Evolutionary conservation across 2,113 vertebrate genomes (phyloP).

Genomic region (Bolborhynchus lineola): DNA sequence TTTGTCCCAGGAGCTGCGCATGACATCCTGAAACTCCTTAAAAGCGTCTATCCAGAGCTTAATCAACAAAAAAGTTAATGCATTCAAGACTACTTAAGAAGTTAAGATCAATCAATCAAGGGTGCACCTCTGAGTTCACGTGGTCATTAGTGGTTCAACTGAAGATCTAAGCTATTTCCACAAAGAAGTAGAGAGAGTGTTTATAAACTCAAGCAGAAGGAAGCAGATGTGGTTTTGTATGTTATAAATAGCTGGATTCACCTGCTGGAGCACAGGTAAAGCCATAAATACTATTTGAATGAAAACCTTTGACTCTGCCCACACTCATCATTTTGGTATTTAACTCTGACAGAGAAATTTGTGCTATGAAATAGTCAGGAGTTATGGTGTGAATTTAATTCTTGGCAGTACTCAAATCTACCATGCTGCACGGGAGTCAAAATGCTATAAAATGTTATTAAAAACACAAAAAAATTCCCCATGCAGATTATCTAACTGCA

Average conservation of each 20-base stretch:
- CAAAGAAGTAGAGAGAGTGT: neutral
- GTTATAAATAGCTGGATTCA: neutral
- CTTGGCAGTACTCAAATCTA: neutral
- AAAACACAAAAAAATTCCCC: neutral
- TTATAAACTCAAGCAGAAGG: neutral
- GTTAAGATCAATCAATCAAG: neutral
- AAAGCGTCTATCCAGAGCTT: neutral
- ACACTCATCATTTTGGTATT: neutral
- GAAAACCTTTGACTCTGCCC: neutral
- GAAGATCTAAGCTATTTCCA: neutral
- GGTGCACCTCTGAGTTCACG: neutral
- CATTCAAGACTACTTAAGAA: neutral
- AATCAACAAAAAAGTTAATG: neutral
- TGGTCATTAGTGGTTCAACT: neutral
- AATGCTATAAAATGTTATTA: neutral
- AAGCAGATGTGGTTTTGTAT: neutral
- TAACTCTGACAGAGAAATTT: neutral
- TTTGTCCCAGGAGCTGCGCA: neutral
- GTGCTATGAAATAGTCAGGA: neutral
- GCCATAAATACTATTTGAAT: neutral
- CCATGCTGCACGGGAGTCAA: neutral
- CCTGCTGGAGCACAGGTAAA: neutral
- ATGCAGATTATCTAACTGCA: neutral
- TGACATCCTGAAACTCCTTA: neutral
- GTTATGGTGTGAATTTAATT: neutral